Base-by-base conservation (phyloP, 2,113 vertebrate genomes). In the Plectropomus leopardus region DNA sequence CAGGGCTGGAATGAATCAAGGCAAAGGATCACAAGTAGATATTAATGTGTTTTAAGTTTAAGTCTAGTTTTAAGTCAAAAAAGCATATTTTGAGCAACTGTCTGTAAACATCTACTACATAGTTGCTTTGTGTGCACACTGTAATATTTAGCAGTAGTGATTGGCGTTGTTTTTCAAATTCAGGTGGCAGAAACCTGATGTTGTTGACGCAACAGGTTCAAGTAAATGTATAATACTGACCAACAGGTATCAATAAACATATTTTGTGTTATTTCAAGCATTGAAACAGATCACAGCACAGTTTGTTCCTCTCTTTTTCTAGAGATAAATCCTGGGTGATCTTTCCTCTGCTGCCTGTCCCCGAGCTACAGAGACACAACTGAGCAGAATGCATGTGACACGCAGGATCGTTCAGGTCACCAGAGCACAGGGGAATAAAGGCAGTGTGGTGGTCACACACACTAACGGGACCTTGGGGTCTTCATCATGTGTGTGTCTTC, bases 1-100 rank as follows among this genome's bases (percentile, higher is more conserved):
- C 98, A 32, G 98, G 98, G 88, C 98, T 99, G 87, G 24, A 93
- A 79, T 4, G 8, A 34, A 19, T 77, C n/a, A 66, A 2, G 13
- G 13, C 40, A 58, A 4, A 34, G 19, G 55, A 30, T 58, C 55
- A 58, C 55, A 32, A 19, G 17, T 10, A 26, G 53, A 55, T 55
- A 55, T 55, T 28, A 26, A 59, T 34, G 32, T 34, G 17, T 58
- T 32, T 58, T 58, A 1, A 34, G 19, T n/a, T n/a, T n/a, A n/a
- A n/a, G n/a, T n/a, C n/a, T n/a, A n/a, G n/a, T n/a, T n/a, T n/a
- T 9, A 34, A 23, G 32, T 21, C 32, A 16, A 42, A 40, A 4
- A 23, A n/a, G n/a, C 13, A 19, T 4, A 16, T 10, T 40, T 7
- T 44, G 13, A 14, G 14, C 42, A 40, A 16, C 13, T 0, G 7